phyloP scores from a whole-genome alignment of 1,140 invertebrate species.

The Drosophila sp. region DNA sequence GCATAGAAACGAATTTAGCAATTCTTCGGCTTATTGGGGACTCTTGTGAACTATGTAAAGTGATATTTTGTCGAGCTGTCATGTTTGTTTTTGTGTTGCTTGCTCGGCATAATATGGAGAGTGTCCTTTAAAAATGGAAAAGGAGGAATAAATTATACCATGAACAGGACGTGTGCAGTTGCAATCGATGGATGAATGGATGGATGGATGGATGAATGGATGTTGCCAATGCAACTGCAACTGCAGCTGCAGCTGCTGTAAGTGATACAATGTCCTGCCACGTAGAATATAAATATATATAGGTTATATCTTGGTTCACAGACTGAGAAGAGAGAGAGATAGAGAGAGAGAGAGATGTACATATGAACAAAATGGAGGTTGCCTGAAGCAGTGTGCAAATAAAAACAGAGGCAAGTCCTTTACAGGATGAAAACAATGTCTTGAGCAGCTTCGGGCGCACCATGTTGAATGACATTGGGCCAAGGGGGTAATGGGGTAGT shows the following conservation, averaged over 20 bases:
- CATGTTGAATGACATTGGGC: slow-evolving; percentile 2
- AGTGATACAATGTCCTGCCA: slow-evolving; percentile 54
- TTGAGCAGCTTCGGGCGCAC: slow-evolving; percentile 28
- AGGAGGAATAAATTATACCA: slow-evolving; percentile 12
- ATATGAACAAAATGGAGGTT: slow-evolving; percentile 8
- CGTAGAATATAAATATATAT: slow-evolving; percentile 27
- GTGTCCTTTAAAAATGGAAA: neutral
- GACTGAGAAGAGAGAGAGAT: neutral
- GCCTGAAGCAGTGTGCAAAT: slow-evolving; percentile 46
- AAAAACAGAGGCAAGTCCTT: slow-evolving; percentile 35
- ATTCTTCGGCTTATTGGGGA: slow-evolving; percentile 2
- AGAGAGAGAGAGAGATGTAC: neutral
- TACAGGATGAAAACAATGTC: slow-evolving; percentile 41
- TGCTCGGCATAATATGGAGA: slow-evolving; percentile 17
- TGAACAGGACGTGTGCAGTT: neutral
- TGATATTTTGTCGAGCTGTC: slow-evolving; percentile 1
- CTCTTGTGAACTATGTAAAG: neutral
- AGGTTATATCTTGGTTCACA: slow-evolving; percentile 4
- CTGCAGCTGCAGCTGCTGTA: slow-evolving; percentile 28
- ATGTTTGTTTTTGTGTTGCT: slow-evolving; percentile 19
- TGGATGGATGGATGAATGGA: slow-evolving; percentile 32
- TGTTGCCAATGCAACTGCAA: too few relatives aligned
- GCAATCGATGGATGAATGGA: slow-evolving; percentile 27
- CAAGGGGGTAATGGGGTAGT: neutral
- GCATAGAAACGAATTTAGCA: neutral